A percentile compares a stretch with the other conserved stretches of the same genome.
phyloP scores from a whole-genome alignment of 1,140 invertebrate species.

The Rhagoletis zephyria region DNA sequence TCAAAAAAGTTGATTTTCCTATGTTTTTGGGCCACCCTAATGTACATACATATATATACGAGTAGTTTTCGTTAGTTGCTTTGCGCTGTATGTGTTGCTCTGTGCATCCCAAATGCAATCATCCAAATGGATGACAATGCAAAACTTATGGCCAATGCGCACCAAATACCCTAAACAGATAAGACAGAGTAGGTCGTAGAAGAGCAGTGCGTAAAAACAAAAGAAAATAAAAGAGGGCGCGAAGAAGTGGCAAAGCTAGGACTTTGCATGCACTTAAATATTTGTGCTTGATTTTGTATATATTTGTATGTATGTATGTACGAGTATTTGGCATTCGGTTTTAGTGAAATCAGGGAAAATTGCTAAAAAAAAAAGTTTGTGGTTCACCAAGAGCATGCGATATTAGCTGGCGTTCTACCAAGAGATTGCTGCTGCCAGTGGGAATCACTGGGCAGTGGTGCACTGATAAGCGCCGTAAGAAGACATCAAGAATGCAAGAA shows the following conservation, averaged over 20 bases:
- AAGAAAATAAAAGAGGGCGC: not conserved
- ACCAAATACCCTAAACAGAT: conserved; percentile 3
- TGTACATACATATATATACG: too few species aligned
- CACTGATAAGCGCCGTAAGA: not conserved
- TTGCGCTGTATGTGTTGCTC: not conserved
- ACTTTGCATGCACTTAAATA: not conserved
- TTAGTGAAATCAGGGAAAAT: conserved; percentile 1
- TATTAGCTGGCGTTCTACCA: conserved; percentile 5
- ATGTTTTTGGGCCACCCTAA: too few species aligned
- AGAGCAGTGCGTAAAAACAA: not conserved
- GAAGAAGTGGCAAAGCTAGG: not conserved
- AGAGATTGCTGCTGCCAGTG: not conserved
- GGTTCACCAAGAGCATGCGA: conserved; percentile 3
- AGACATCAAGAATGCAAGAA: not conserved
- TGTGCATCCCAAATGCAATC: conserved; percentile 51
- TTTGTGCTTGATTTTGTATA: not conserved
- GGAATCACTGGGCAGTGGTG: not conserved
- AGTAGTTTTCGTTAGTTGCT: not conserved
- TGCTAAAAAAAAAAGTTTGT: not conserved
- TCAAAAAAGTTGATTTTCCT: too few species aligned
- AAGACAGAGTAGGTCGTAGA: not conserved
- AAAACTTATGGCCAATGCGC: conserved; percentile 28
- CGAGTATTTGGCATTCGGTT: not conserved
- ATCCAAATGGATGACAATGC: conserved; percentile 47
- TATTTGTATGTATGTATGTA: too few species aligned